phyloP scores from a whole-genome alignment of 2,113 vertebrate species.

The Toxostoma redivivum region DNA sequence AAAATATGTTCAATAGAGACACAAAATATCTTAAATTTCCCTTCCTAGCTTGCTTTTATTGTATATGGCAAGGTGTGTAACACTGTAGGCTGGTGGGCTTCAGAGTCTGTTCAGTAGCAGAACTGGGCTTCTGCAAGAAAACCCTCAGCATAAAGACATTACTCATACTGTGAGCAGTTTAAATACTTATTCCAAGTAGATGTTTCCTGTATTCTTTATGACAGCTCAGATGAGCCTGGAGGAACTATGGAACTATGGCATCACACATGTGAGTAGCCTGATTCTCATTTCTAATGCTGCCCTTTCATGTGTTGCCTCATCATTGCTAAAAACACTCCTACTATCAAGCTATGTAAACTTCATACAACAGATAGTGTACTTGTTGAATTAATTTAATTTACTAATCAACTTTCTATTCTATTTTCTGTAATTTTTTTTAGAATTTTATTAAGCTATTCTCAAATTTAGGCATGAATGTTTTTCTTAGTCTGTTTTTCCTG shows the following conservation, averaged over 20 bases:
- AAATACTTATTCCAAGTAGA: not conserved
- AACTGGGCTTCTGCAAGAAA: not conserved
- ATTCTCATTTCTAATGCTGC: not conserved
- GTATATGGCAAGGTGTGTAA: not conserved
- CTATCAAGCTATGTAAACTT: not conserved
- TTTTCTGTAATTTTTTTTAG: not conserved
- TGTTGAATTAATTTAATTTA: not conserved
- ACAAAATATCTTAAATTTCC: not conserved
- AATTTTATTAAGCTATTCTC: not conserved
- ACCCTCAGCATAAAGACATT: rapidly evolving
- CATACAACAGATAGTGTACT: not conserved
- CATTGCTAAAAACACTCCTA: not conserved
- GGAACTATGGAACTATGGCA: not conserved
- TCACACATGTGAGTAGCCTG: not conserved
- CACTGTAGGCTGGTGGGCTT: not conserved
- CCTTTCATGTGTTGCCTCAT: not conserved
- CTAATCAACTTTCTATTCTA: not conserved
- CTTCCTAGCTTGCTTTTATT: not conserved
- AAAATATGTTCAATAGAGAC: not conserved
- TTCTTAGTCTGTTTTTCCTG: not conserved
- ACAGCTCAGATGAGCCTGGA: not conserved
- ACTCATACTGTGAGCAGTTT: not conserved
- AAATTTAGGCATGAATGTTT: not conserved
- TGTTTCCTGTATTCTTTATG: not conserved
- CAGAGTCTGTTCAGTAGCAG: not conserved